Evolutionary conservation across 2,888 invertebrate genomes (phyloP), one percentile per base, ranked within the genome.

Genomic region (Clepsis dumicolana): DNA sequence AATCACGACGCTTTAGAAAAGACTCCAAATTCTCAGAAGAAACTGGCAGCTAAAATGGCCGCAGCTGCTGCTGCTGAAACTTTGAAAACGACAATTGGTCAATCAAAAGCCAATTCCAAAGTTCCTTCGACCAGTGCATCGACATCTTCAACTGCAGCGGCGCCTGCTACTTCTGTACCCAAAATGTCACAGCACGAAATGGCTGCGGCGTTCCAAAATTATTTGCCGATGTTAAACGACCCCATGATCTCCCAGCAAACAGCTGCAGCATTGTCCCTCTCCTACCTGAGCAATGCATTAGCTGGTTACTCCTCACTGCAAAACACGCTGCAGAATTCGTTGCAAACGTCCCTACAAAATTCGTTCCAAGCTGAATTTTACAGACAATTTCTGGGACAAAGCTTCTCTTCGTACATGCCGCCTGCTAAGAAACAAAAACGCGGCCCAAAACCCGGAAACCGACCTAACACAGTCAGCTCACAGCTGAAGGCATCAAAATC

Each of bases 351-450:
- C 1, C 71, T 87, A 12, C 87, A 86, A 48, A 89, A 86, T 72
- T 84, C 88, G 0, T 93, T 90, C 65, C 93, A 93, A 82, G 90
- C 92, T 0, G 93, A 93, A 73, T 93, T 90, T 73, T 93, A 90
- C 71, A 82, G 91, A 0, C 91, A 91, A 70, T 91, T 87, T 68
- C 75, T 93, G 29, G 85, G 84, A 0, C 89, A 89, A 71, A 83
- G 79, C 29, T 83, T 85, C n/a, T 80, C 89, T 0, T 78, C 90
- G 0, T 89, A 83, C 63, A 75, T 86, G 66, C 89, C 87, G 1
- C 87, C 89, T 4, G 82, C 84, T 3, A 92, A 91, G 70, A 91
- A 93, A 66, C 88, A 86, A 70, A 92, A 91, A 73, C 86, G 93
- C 0, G 89, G 84, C 0, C 89, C 90, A 0, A 92, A 91, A 70